Percentiles rank a stretch among this genome's conserved stretches.
These are phyloP conservation scores for Drosophila algonquin DNA, from an alignment of 2,888 invertebrate genomes.

Conservation along the genomic window DNA sequence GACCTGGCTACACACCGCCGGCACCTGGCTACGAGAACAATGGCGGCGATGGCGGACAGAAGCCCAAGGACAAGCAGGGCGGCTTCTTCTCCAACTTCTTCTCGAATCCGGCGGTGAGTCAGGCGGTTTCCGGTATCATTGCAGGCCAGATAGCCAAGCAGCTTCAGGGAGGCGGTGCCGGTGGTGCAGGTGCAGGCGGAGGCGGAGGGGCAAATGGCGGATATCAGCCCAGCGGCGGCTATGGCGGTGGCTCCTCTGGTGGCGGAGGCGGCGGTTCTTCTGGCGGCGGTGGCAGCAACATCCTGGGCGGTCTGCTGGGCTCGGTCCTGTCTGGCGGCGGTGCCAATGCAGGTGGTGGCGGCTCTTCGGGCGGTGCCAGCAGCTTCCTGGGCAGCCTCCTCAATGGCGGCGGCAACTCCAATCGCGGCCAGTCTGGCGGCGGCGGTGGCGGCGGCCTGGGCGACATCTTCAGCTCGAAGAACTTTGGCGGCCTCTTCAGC, in stretches of 20 bases:
- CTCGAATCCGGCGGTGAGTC: conserved; percentile 82
- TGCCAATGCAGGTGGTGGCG: conserved; percentile 45
- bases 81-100: conserved; percentile 83
- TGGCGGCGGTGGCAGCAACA: conserved; percentile 65
- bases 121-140: conserved; percentile 83
- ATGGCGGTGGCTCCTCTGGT: conserved; percentile 64
- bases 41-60: conserved; percentile 66
- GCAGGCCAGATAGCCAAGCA: conserved; percentile 83
- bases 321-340: conserved; percentile 73
- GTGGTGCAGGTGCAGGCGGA: conserved; percentile 59
- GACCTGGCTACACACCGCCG: conserved; percentile 73
- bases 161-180: conserved; percentile 79
- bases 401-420: conserved; percentile 59
- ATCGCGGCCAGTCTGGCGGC: conserved; percentile 57
- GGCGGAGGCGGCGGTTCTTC: conserved; percentile 43
- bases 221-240: conserved; percentile 70
- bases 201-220: conserved; percentile 65
- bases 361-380: conserved; percentile 56
- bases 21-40: conserved; percentile 77
- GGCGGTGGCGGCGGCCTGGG: conserved; percentile 68
- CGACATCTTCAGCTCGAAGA: conserved; percentile 81
- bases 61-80: conserved; percentile 80
- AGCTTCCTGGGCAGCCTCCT: conserved; percentile 70
- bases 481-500: conserved; percentile 83
- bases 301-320: conserved; percentile 77